These are phyloP conservation scores for Meloidogyne hapla DNA, from an alignment of 1,140 invertebrate species.

Conservation along the genomic window DNA sequence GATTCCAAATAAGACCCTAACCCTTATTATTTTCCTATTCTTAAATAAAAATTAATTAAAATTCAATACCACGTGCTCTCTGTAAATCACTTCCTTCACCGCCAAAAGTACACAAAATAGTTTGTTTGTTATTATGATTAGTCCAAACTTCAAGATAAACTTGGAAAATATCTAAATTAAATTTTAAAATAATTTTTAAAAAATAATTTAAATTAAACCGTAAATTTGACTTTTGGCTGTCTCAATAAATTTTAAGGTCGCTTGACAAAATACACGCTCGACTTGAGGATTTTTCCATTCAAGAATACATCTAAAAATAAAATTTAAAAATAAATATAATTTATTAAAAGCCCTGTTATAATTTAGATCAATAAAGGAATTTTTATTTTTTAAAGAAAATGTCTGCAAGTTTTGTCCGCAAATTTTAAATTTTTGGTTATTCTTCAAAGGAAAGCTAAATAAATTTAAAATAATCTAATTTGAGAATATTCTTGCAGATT, in stretches of 20 bases:
- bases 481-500: too few relatives aligned
- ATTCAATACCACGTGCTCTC: neutral
- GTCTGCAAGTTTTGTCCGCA: too few relatives aligned
- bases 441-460: too few relatives aligned
- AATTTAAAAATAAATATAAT: too few relatives aligned
- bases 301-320: neutral
- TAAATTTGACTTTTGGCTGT: neutral
- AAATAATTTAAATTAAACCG: neutral
- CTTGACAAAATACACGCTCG: neutral
- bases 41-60: neutral
- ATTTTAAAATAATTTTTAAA: neutral
- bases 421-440: too few relatives aligned
- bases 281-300: constrained; percentile 5
- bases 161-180: neutral
- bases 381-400: too few relatives aligned
- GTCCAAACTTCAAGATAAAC: neutral
- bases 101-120: neutral
- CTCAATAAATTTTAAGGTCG: neutral
- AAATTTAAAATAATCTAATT: too few relatives aligned
- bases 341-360: too few relatives aligned
- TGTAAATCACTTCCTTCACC: neutral
- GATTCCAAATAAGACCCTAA: too few relatives aligned
- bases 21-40: too few relatives aligned
- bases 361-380: neutral
- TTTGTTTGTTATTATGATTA: neutral